Percentiles rank a stretch among this genome's conserved stretches.
Conservation (phyloP, 2,888 invertebrate genomes). For the Catocala sponsa region DNA sequence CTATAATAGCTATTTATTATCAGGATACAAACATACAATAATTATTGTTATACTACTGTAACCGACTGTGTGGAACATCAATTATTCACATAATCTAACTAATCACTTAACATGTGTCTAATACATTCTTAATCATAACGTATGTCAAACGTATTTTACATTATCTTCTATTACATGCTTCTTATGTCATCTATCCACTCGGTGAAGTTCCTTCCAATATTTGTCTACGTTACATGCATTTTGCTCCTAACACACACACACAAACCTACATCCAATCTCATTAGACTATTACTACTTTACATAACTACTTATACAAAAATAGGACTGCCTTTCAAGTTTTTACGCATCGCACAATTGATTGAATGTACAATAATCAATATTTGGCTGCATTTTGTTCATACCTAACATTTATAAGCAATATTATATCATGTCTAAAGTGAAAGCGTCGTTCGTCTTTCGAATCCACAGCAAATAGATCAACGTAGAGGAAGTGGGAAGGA, state of each 20-base stretch:
- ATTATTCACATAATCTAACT: neutral
- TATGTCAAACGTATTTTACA: conserved; percentile 39
- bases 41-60: conserved; percentile 14
- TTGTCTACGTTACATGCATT: conserved; percentile 77
- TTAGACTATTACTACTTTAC: conserved; percentile 72
- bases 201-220: conserved; percentile 49
- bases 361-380: conserved; percentile 35
- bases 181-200: conserved; percentile 59
- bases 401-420: conserved; percentile 50
- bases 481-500: conserved; percentile 68
- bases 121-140: conserved; percentile 29
- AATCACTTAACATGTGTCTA: conserved; percentile 17
- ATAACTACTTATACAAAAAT: conserved; percentile 61
- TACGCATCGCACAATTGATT: conserved; percentile 57
- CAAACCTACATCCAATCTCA: conserved; percentile 68
- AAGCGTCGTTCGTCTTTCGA: conserved; percentile 62
- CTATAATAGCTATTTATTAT: conserved; percentile 8
- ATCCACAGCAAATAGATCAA: conserved; percentile 67
- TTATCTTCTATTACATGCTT: conserved; percentile 56
- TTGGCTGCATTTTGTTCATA: conserved; percentile 33
- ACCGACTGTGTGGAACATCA: conserved; percentile 11
- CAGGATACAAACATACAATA: conserved; percentile 17
- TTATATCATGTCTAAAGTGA: conserved; percentile 42
- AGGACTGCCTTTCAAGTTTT: conserved; percentile 62
- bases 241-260: conserved; percentile 77